A percentile compares a stretch with the other conserved stretches of the same genome.
Conservation (phyloP, 1,140 invertebrate genomes). For the Vanessa tameamea region DNA sequence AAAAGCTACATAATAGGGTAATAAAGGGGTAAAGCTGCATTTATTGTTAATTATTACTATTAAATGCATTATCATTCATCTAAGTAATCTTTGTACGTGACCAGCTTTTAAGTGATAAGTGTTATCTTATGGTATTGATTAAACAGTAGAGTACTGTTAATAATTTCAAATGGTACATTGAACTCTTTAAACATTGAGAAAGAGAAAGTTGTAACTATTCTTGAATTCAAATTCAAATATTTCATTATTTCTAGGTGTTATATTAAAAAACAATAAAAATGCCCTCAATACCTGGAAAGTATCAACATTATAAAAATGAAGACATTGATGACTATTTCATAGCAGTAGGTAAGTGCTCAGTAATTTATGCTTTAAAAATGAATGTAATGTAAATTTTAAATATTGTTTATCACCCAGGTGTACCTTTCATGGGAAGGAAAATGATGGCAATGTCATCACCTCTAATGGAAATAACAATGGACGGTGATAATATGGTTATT, state of each 20-base stretch:
- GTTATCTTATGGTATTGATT: conserved; percentile 27
- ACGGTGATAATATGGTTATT: conserved; percentile 82
- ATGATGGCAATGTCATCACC: conserved; percentile 83
- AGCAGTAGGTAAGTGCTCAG: conserved; percentile 79
- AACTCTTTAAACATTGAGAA: background rate
- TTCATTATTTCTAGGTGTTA: background rate
- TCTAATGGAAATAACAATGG: conserved; percentile 80
- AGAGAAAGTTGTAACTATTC: no score
- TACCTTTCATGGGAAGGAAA: conserved; percentile 83
- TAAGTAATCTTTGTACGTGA: conserved; percentile 35
- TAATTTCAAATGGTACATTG: background rate
- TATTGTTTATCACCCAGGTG: conserved; percentile 53
- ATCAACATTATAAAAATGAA: conserved; percentile 83
- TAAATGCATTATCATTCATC: conserved; percentile 8
- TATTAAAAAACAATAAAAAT: conserved; percentile 52
- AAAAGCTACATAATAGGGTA: no score
- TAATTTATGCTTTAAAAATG: conserved; percentile 23
- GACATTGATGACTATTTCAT: conserved; percentile 84
- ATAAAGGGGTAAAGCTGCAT: no score
- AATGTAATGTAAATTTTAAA: background rate
- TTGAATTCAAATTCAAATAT: no score
- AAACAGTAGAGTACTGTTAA: conserved; percentile 2
- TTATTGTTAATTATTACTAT: no score
- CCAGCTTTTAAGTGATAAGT: conserved; percentile 25
- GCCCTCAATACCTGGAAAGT: conserved; percentile 81